These are phyloP conservation scores for Nothobranchius furzeri DNA, from an alignment of 2,113 vertebrate genomes.

Conservation along the genomic window DNA sequence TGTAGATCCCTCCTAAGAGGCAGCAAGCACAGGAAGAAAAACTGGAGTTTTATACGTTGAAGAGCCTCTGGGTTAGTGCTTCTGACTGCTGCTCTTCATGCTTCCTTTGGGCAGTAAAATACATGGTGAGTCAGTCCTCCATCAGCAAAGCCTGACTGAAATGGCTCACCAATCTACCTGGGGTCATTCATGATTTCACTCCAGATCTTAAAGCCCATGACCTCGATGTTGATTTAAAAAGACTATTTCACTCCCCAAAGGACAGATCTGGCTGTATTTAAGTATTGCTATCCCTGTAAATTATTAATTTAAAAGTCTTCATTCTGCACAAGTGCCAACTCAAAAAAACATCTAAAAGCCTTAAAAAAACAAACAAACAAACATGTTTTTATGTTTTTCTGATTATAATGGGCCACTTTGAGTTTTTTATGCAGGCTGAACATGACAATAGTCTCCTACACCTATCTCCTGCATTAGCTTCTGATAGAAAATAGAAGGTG, in stretches of 20 bases:
- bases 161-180: conserved; percentile 36
- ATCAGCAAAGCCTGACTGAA: conserved; percentile 34
- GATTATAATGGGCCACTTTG: no score
- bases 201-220: conserved; percentile 20
- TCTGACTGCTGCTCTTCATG: conserved; percentile 58
- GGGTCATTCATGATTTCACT: conserved; percentile 65
- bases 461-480: no score
- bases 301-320: neutral
- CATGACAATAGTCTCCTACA: no score
- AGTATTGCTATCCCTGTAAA: no score
- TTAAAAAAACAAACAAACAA: no score
- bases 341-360: neutral
- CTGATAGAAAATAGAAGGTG: no score
- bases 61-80: conserved; percentile 49
- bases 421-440: no score
- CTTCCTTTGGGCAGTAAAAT: conserved; percentile 56
- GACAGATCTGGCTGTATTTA: neutral
- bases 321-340: neutral
- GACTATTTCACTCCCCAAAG: conserved; percentile 2
- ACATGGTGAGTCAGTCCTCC: conserved; percentile 60
- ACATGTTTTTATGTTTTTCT: no score
- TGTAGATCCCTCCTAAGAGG: conserved; percentile 57
- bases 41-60: conserved; percentile 48
- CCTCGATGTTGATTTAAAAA: conserved; percentile 21
- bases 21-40: conserved; percentile 44